Evolutionary conservation across 1,140 invertebrate species (phyloP), one percentile per base, ranked within the genome.

Genomic region (Pemphigus obesinymphae): DNA sequence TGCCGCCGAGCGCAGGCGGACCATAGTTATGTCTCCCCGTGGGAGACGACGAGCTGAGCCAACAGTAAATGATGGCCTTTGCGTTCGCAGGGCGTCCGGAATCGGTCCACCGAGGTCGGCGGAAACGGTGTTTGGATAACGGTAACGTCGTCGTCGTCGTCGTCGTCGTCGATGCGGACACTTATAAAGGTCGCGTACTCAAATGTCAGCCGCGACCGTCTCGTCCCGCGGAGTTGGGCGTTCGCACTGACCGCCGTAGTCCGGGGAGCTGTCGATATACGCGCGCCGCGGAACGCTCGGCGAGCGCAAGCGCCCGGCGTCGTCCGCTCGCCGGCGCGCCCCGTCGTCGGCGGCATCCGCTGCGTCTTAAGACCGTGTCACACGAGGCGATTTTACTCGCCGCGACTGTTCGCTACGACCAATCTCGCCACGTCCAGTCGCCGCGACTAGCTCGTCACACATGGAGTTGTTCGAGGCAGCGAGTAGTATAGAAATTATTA

Each of bases 21-120:
- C 76, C 76, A 40, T 58, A 80, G 48, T 17, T 40, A 45, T 63
- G 76, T 80, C 76, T 61, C 76, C 76, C 76, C 15, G 76, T 43
- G 55, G 76, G 76, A 50, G 76, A 80, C 76, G 76, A 80, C 53
- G 76, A 80, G 55, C 76, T 80, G 55, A 80, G 23, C 76, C 76
- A 80, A 61, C 76, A 80, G 37, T 80, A 80, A 80, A 80, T 80
- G 76, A n/a, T 45, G 55, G 23, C 53, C 55, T 29, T 23, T 4
- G 43, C 6, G 10, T 58, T 13, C 11, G 17, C 29, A 31, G 34
- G 29, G 1, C 34, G 53, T 37, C 3, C 53, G 53, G 53, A n/a
- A 78, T 31, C 55, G 17, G 26, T 50, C 29, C 31, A 31, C 31
- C 53, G 40, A 8, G 6, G 8, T 13, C 68, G 68, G 23, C 40